Evolutionary conservation across 2,113 vertebrate genomes (phyloP).

Genomic region (Protobothrops mucrosquamatus): DNA sequence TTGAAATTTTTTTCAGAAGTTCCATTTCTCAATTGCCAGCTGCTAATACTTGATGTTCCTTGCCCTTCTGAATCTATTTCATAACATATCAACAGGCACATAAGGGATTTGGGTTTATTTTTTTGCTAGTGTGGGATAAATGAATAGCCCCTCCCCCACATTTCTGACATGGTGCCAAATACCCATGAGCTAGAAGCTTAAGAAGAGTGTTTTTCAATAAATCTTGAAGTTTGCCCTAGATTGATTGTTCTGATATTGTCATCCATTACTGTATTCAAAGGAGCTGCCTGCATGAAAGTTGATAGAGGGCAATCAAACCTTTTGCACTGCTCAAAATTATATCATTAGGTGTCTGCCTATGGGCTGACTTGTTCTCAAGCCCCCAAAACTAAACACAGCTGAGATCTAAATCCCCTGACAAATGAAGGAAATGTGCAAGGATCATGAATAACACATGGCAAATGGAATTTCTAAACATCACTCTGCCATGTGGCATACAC

Average conservation of each 20-base stretch:
- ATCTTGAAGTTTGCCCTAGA: constrained; percentile 72
- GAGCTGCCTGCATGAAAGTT: constrained; percentile 71
- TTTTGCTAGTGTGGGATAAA: constrained; percentile 72
- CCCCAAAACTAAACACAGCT: constrained; percentile 80
- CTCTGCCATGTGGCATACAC: constrained; percentile 71
- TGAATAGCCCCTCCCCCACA: constrained; percentile 65
- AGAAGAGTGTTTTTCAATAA: constrained; percentile 70
- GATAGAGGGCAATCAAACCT: constrained; percentile 76
- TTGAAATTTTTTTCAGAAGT: constrained; percentile 51
- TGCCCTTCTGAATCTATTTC: constrained; percentile 75
- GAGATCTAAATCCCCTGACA: constrained; percentile 82
- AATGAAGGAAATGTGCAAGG: constrained; percentile 77
- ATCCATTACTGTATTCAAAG: constrained; percentile 75
- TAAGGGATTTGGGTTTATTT: constrained; percentile 73
- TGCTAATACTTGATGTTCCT: constrained; percentile 71
- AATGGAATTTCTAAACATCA: constrained; percentile 81
- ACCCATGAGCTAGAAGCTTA: constrained; percentile 67
- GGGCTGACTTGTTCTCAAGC: constrained; percentile 79
- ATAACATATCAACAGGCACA: constrained; percentile 84
- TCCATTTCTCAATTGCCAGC: constrained; percentile 63
- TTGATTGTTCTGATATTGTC: constrained; percentile 68
- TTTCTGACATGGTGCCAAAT: constrained; percentile 76
- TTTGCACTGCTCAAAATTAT: constrained; percentile 74
- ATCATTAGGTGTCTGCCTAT: constrained; percentile 79
- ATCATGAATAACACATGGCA: constrained; percentile 76